Percentiles rank a stretch among this genome's conserved stretches.
phyloP scores from a whole-genome alignment of 1,140 invertebrate species.

The Drosophila micromelanica region DNA sequence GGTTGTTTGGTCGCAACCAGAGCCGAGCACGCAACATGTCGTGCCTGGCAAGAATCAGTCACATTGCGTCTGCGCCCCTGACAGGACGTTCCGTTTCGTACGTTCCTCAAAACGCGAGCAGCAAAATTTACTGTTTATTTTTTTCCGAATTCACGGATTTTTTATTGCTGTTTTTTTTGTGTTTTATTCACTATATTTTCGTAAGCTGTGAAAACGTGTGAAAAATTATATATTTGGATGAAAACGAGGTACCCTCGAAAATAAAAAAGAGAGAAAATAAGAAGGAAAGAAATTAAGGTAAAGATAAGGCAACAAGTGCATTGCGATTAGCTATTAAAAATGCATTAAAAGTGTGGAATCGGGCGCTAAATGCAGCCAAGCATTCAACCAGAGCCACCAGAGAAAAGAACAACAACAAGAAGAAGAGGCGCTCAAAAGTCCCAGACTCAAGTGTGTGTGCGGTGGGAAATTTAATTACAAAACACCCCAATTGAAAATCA shows the following conservation, averaged over 20 bases:
- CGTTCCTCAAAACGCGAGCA: conserved; percentile 17
- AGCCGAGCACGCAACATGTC: conserved; percentile 56
- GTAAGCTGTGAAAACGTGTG: neutral
- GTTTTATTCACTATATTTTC: neutral
- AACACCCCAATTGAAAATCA: conserved; percentile 51
- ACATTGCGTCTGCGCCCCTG: conserved; percentile 51
- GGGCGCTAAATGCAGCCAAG: conserved; percentile 1
- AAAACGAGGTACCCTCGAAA: conserved; percentile 1
- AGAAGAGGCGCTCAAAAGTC: neutral
- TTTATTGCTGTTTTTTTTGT: neutral
- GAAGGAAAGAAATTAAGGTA: neutral
- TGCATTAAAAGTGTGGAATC: conserved; percentile 11
- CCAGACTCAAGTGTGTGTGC: conserved; percentile 16
- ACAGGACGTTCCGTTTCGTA: conserved; percentile 39
- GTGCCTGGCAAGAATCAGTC: conserved; percentile 62
- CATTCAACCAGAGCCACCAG: neutral
- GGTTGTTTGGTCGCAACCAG: conserved; percentile 4
- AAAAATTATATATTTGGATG: conserved; percentile 6
- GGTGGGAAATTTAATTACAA: conserved; percentile 43
- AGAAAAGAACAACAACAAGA: no score
- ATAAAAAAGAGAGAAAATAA: neutral
- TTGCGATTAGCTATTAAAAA: conserved; percentile 18
- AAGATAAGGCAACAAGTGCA: conserved; percentile 12
- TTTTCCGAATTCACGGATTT: conserved; percentile 5
- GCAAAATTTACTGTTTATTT: conserved; percentile 13